Conservation (phyloP, 2,797 vertebrate genomes). For the Polyboroides typus region DNA sequence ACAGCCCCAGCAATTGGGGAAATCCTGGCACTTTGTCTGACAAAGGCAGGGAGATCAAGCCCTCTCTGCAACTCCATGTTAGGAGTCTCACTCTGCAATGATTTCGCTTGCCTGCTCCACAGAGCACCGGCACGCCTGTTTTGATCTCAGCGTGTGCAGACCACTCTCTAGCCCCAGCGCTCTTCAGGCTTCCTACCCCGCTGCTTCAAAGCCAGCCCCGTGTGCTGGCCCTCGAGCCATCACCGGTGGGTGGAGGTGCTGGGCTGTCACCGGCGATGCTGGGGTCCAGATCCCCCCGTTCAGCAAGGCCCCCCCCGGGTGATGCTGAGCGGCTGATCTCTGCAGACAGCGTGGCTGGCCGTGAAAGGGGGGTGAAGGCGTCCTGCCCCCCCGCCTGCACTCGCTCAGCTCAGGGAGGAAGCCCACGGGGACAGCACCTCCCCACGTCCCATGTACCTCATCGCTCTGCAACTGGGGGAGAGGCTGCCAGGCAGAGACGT, state of each 20-base stretch:
- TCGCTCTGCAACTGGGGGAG: fast-evolving
- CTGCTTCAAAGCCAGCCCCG: not conserved
- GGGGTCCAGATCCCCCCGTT: fast-evolving
- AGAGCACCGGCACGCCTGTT: fast-evolving
- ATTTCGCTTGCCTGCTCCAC: not conserved
- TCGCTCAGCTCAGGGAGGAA: fast-evolving
- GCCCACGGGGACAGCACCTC: not conserved
- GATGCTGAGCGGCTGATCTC: not conserved
- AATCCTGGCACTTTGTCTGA: slow-evolving; percentile 21
- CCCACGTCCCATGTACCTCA: not conserved
- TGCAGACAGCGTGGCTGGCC: fast-evolving
- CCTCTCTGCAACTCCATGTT: not conserved
- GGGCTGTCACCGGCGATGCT: fast-evolving
- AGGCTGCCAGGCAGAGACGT: fast-evolving
- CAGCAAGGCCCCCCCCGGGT: too few species aligned
- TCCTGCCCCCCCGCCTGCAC: fast-evolving
- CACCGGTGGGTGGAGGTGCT: fast-evolving
- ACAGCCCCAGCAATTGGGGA: not conserved
- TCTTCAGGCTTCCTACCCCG: not conserved
- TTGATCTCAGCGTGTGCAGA: not conserved
- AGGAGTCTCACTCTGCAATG: fast-evolving
- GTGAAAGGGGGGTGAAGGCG: not conserved
- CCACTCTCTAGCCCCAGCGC: fast-evolving
- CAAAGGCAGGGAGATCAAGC: slow-evolving; percentile 15
- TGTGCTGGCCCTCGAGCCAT: fast-evolving